These are phyloP conservation scores for Salvator merianae DNA, from an alignment of 2,113 vertebrate genomes.

Conservation along the genomic window DNA sequence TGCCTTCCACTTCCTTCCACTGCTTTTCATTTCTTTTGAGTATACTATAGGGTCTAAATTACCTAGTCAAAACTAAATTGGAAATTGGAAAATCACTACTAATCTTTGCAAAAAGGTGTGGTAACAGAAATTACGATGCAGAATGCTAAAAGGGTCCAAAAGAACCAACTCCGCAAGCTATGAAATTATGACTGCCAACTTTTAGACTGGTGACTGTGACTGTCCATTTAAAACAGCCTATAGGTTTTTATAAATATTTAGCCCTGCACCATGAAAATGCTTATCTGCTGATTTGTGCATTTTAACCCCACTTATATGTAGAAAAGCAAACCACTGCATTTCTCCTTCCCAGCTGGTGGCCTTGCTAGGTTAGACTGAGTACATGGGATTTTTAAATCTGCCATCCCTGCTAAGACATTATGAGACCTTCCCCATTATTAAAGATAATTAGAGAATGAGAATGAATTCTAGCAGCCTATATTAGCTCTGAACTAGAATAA, in stretches of 20 bases:
- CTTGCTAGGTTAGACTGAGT: background rate
- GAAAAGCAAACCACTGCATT: background rate
- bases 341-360: background rate
- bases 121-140: background rate
- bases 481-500: background rate
- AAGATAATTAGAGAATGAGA: background rate
- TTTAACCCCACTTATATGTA: background rate
- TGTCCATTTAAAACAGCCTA: background rate
- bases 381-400: background rate
- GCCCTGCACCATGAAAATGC: background rate
- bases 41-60: conserved; percentile 28
- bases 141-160: background rate
- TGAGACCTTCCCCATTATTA: background rate
- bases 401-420: background rate
- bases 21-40: conserved; percentile 6
- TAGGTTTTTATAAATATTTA: background rate
- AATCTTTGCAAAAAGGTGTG: too few species aligned
- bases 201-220: background rate
- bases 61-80: conserved; percentile 45
- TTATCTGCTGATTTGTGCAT: background rate
- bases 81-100: background rate
- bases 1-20: background rate
- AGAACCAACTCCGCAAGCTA: background rate
- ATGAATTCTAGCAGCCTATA: background rate
- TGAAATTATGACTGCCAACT: background rate